Conservation (phyloP, 2,113 vertebrate species). For the Cygnus buccinator region DNA sequence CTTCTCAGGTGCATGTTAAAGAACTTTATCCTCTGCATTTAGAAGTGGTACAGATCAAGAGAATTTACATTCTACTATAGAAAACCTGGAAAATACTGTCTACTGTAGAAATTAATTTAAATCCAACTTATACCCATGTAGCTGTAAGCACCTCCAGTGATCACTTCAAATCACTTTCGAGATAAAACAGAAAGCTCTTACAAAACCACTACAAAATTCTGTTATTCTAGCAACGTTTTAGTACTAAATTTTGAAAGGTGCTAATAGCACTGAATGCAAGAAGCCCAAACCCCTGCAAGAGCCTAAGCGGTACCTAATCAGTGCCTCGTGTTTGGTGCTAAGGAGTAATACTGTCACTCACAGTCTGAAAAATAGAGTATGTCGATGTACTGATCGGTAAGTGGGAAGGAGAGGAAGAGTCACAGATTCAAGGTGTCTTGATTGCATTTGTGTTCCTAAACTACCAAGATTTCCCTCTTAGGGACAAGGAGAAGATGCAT, state of each 20-base stretch:
- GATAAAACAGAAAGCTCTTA: background rate
- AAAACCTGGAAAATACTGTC: background rate
- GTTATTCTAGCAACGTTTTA: background rate
- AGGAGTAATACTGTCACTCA: background rate
- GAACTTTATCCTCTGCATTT: background rate
- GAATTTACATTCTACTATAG: background rate
- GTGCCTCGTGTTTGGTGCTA: background rate
- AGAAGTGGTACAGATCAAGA: background rate
- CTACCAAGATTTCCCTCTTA: background rate
- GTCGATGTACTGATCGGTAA: background rate
- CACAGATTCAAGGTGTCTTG: background rate
- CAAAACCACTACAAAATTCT: background rate
- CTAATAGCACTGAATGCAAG: background rate
- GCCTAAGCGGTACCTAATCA: background rate
- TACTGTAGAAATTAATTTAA: background rate
- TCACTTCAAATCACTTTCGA: background rate
- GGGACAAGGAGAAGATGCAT: background rate
- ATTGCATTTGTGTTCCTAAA: background rate
- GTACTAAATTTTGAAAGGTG: background rate
- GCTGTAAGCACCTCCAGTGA: background rate
- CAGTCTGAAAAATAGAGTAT: background rate
- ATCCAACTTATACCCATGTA: background rate
- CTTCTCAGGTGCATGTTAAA: background rate
- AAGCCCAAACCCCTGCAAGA: background rate
- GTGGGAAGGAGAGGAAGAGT: background rate